A percentile compares a stretch with the other conserved stretches of the same genome.
phyloP scores from a whole-genome alignment of 2,797 vertebrate species.

The Cyprinella venusta region DNA sequence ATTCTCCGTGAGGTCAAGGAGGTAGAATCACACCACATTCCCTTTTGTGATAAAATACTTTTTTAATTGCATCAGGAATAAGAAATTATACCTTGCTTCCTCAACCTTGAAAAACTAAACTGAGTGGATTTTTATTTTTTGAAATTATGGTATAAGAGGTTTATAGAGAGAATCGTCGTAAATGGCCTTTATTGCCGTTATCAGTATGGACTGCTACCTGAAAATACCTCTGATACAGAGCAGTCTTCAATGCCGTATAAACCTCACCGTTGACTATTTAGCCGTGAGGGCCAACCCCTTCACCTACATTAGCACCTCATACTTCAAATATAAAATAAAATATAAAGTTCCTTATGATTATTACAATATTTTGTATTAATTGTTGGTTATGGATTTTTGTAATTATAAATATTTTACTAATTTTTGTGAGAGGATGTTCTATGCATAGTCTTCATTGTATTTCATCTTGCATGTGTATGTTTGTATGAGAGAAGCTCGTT shows the following conservation, averaged over 20 bases:
- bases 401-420: background rate
- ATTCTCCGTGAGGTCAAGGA: slow-evolving; percentile 2
- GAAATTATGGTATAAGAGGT: background rate
- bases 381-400: background rate
- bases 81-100: background rate
- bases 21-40: background rate
- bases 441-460: slow-evolving; percentile 4
- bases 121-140: background rate
- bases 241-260: background rate
- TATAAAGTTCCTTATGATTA: background rate
- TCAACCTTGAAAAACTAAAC: background rate
- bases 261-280: background rate
- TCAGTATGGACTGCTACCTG: background rate
- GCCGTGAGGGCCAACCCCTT: background rate
- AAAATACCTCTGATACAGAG: background rate
- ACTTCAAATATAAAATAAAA: background rate
- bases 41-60: background rate
- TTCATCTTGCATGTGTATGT: background rate
- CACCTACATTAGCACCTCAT: background rate
- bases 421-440: slow-evolving; percentile 1
- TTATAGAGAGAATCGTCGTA: background rate
- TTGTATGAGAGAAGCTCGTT: slow-evolving; percentile 7
- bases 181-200: background rate
- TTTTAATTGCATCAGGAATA: background rate
- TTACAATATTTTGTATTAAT: background rate